Base-by-base conservation (phyloP, 2,888 invertebrate species). In the Synergus itoensis region DNA sequence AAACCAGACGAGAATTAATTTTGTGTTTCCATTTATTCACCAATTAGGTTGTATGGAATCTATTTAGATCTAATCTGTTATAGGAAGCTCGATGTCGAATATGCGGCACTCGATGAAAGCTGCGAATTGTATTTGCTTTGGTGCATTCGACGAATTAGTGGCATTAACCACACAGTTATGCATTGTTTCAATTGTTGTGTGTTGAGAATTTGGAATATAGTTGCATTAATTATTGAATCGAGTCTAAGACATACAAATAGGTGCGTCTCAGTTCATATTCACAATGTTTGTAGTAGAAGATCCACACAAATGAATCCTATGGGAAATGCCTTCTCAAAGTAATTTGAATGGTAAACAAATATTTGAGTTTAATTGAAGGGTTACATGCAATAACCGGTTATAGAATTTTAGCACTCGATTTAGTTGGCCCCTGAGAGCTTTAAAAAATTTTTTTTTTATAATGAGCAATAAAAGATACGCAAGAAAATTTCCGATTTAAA, bases 21-120 rank as follows among this genome's bases (percentile, higher is more conserved):
- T 80, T 78, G 83, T 84, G 84, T 88, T 86, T 83, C 87, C 86
- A 89, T 89, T 89, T 88, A 88, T 89, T 87, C 86, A 85, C 83
- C 86, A 88, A 89, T 87, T 88, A 88, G 84, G 84, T 77, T 78
- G 82, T 77, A 81, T 84, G 84, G 81, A 86, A 85, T 87, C 87
- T 84, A 87, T 86, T 89, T 87, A 85, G 88, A 87, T 87, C 84
- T 88, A 88, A 88, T 88, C 87, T 84, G 85, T 79, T 84, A 36
- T 36, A 79, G 88, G 81, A 86, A 80, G 84, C 83, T 81, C 83
- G 62, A 76, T 76, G 80, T 76, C 81, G 77, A 81, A 84, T 81
- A 77, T 79, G 80, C 45, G 80, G 81, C 79, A 81, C 84, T 67
- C 82, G 75, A 80, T 78, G 81, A 65, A 82, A 84, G 76, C 82